phyloP scores from a whole-genome alignment of 2,113 vertebrate species.

The Spea bombifrons region DNA sequence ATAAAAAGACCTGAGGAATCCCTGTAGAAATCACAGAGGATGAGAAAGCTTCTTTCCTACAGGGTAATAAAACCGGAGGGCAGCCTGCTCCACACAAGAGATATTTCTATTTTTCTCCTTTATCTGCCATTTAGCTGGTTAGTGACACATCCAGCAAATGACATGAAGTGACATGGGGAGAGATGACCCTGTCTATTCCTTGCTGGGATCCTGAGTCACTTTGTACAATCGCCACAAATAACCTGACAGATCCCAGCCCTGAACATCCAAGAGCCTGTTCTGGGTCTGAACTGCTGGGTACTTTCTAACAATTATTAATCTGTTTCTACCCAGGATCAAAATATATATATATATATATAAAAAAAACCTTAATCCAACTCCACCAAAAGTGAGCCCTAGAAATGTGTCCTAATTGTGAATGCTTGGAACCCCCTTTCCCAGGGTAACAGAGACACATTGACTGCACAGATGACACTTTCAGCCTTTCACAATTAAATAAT shows the following conservation, averaged over 20 bases:
- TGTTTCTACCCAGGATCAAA: constrained; percentile 27
- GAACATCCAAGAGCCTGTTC: constrained; percentile 19
- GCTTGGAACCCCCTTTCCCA: background rate
- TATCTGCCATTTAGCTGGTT: constrained; percentile 35
- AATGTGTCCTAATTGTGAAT: constrained; percentile 15
- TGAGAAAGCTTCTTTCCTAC: constrained; percentile 20
- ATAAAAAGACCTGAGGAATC: constrained; percentile 2
- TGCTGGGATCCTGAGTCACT: constrained; percentile 41
- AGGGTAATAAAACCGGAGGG: constrained; percentile 18
- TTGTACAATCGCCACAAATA: constrained; percentile 44
- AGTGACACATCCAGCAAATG: constrained; percentile 39
- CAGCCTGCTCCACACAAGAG: constrained; percentile 20
- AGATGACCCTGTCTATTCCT: constrained; percentile 40
- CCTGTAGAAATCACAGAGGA: constrained; percentile 26
- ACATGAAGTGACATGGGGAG: constrained; percentile 29
- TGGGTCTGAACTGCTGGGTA: constrained; percentile 27
- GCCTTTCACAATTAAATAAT: constrained; percentile 38
- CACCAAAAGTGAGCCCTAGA: constrained; percentile 10
- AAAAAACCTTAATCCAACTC: constrained; percentile 1
- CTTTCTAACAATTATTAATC: constrained; percentile 29
- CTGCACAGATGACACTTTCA: constrained; percentile 44
- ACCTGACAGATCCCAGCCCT: constrained; percentile 41
- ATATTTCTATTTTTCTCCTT: constrained; percentile 14
- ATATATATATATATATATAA: background rate
- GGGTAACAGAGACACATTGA: constrained; percentile 34